A percentile compares a stretch with the other conserved stretches of the same genome.
Evolutionary conservation across 1,140 invertebrate species (phyloP).

Genomic region (Heliconius himera): DNA sequence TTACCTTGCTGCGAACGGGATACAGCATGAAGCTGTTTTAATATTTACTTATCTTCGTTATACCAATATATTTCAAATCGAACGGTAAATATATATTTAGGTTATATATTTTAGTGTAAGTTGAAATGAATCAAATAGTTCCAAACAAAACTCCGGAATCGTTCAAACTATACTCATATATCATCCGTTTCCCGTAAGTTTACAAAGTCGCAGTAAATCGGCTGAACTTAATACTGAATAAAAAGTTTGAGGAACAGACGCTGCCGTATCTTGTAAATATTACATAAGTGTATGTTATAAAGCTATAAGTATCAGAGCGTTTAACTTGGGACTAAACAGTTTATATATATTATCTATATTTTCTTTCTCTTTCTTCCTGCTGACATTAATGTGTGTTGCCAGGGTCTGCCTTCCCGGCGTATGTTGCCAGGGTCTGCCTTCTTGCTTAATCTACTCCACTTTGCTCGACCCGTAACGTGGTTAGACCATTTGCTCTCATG

Average conservation of each 20-base stretch:
- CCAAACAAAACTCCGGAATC: conserved; percentile 4
- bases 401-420: too few relatives aligned
- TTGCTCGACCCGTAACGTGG: too few relatives aligned
- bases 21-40: not conserved
- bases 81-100: not conserved
- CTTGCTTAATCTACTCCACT: too few relatives aligned
- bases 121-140: conserved; percentile 8
- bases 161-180: conserved; percentile 6
- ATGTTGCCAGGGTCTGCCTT: too few relatives aligned
- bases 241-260: conserved; percentile 7
- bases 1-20: too few relatives aligned
- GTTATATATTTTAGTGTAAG: not conserved
- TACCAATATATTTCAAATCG: not conserved
- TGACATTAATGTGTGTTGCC: too few relatives aligned
- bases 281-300: not conserved
- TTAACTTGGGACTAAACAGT: too few relatives aligned
- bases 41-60: too few relatives aligned
- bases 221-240: conserved; percentile 1
- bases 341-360: too few relatives aligned
- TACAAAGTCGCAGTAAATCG: conserved; percentile 12
- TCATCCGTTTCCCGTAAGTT: conserved; percentile 9
- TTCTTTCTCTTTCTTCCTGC: too few relatives aligned
- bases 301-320: not conserved
- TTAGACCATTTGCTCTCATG: too few relatives aligned
- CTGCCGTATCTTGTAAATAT: not conserved